Percentiles rank a stretch among this genome's conserved stretches.
Evolutionary conservation across 2,113 vertebrate genomes (phyloP).

Genomic region (Cervus canadensis): DNA sequence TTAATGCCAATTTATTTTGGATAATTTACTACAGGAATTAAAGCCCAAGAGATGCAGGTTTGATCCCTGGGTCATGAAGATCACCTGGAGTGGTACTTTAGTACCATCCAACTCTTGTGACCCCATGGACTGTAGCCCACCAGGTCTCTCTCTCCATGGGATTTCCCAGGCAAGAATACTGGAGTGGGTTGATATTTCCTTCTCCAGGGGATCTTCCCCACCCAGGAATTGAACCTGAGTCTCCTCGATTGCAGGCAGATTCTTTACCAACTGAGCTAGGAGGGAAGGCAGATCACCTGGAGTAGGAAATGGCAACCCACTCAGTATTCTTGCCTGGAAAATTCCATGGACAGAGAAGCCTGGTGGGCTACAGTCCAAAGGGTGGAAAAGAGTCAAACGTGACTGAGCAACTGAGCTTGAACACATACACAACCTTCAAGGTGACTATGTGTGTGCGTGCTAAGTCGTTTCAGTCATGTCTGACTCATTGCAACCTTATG

Average conservation of each 20-base stretch:
- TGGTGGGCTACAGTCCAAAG: not conserved
- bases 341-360: not conserved
- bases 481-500: not conserved
- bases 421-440: not conserved
- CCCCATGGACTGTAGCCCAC: not conserved
- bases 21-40: not conserved
- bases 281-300: not conserved
- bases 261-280: not conserved
- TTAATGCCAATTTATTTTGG: not conserved
- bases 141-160: not conserved
- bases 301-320: not conserved
- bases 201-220: not conserved
- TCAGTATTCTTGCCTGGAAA: not conserved
- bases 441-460: accelerated
- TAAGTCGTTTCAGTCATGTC: not conserved
- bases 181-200: not conserved
- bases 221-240: not conserved
- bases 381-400: not conserved
- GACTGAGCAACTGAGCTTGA: not conserved
- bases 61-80: not conserved
- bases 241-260: not conserved
- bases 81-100: not conserved
- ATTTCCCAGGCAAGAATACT: not conserved
- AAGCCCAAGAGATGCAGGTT: not conserved
- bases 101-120: not conserved